A percentile compares a stretch with the other conserved stretches of the same genome.
These are phyloP conservation scores for Glaucomys volans DNA, from an alignment of 2,113 vertebrate genomes.

Conservation along the genomic window DNA sequence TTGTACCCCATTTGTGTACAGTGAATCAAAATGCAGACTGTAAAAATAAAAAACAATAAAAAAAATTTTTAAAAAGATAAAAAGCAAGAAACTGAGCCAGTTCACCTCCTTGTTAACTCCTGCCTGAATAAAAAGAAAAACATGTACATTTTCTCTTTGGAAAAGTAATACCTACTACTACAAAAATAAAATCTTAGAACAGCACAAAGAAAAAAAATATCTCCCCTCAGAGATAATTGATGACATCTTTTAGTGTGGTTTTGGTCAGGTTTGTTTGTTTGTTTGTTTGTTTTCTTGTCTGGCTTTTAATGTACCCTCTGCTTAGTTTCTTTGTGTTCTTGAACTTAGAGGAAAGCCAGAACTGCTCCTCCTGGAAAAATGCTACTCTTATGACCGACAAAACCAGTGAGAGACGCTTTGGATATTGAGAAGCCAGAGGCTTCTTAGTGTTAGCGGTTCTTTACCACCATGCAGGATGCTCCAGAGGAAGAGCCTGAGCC, in stretches of 20 bases:
- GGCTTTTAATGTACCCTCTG: background rate
- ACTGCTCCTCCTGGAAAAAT: background rate
- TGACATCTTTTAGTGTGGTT: background rate
- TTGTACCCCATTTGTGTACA: no score
- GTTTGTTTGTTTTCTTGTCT: background rate
- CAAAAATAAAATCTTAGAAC: background rate
- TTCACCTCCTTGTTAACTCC: background rate
- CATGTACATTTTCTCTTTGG: background rate
- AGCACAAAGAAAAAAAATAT: background rate
- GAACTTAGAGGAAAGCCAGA: background rate
- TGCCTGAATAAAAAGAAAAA: background rate
- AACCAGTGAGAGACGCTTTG: background rate
- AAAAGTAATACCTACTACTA: background rate
- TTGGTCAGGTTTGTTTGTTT: background rate
- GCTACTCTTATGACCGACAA: background rate
- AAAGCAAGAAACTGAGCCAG: background rate
- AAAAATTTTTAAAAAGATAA: no score
- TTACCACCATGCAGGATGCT: slow-evolving; percentile 28
- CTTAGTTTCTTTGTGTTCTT: slow-evolving; percentile 1
- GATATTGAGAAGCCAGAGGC: background rate
- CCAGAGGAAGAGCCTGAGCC: slow-evolving; percentile 38
- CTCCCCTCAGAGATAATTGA: background rate
- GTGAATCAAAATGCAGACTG: no score
- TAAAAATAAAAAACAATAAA: no score
- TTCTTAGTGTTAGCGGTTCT: background rate